Conservation (phyloP, 2,113 vertebrate genomes). For the Myodes glareolus region DNA sequence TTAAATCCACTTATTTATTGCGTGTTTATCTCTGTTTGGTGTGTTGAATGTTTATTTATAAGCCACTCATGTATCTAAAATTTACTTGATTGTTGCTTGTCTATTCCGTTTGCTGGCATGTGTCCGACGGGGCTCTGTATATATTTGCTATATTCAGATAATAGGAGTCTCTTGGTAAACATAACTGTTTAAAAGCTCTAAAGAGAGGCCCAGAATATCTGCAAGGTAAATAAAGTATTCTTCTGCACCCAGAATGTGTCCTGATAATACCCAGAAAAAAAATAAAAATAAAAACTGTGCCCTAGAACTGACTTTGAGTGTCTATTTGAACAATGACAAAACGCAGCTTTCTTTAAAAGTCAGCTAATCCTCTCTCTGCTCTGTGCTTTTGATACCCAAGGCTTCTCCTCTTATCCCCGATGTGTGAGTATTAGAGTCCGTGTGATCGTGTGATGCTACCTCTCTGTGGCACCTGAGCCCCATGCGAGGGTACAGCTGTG, state of each 20-base stretch:
- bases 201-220: constrained; percentile 47
- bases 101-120: constrained; percentile 56
- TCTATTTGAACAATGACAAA: constrained; percentile 5
- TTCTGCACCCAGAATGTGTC: constrained; percentile 7
- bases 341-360: background rate
- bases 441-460: background rate
- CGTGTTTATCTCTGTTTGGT: constrained; percentile 71
- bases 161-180: constrained; percentile 65
- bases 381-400: background rate
- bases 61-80: constrained; percentile 73
- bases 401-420: background rate
- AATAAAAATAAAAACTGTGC: background rate
- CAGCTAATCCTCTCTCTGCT: background rate
- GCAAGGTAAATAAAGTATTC: constrained; percentile 38
- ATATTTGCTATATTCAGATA: constrained; percentile 40
- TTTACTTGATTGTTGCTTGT: constrained; percentile 54
- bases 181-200: constrained; percentile 42
- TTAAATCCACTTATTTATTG: constrained; percentile 76
- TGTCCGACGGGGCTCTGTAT: background rate
- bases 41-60: constrained; percentile 82
- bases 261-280: background rate
- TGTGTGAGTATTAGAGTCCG: background rate
- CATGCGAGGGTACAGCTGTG: accelerated
- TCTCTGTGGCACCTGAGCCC: accelerated
- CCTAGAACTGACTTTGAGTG: background rate